Conservation (phyloP, 2,888 invertebrate species). For the Sipha maydis region DNA sequence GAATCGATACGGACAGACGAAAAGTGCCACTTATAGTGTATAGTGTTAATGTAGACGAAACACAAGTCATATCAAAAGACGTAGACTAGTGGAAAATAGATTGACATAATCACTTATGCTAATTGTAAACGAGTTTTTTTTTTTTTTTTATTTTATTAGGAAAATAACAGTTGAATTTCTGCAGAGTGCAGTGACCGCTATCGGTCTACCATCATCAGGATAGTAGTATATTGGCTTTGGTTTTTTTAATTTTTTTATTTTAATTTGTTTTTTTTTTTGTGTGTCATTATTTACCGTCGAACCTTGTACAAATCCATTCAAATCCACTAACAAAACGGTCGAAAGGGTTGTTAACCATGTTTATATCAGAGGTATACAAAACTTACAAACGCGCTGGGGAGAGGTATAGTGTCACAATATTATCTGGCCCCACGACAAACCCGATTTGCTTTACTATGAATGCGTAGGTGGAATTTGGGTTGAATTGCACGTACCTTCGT, state of each 20-base stretch:
- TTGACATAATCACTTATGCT: neutral
- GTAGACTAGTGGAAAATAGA: neutral
- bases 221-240: neutral
- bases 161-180: too few relatives aligned
- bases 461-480: slow-evolving; percentile 19
- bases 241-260: too few relatives aligned
- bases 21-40: neutral
- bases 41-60: neutral
- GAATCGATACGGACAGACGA: slow-evolving; percentile 52
- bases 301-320: neutral
- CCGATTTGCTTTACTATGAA: neutral
- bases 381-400: neutral
- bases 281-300: neutral
- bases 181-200: too few relatives aligned
- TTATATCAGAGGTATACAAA: neutral
- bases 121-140: neutral
- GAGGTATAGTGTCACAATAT: neutral
- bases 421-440: slow-evolving; percentile 21
- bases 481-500: neutral
- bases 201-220: neutral
- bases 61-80: slow-evolving; percentile 1
- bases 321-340: slow-evolving; percentile 11
- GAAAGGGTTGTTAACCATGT: slow-evolving; percentile 35
- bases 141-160: too few relatives aligned
- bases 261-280: neutral